phyloP scores from a whole-genome alignment of 1,140 invertebrate species.

The Trachymyrmex septentrionalis region DNA sequence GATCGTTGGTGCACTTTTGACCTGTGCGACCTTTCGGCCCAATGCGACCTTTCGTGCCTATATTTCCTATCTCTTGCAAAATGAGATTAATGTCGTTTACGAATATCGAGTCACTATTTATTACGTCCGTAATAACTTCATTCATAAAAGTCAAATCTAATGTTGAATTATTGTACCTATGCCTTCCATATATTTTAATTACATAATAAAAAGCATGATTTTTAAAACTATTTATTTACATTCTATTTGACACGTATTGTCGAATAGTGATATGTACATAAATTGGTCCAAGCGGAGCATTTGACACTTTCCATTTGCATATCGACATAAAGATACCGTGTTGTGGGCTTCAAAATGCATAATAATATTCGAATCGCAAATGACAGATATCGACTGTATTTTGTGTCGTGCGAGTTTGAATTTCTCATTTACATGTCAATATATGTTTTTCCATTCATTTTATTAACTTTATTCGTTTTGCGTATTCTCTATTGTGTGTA shows the following conservation, averaged over 20 bases:
- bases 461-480: constrained; percentile 36
- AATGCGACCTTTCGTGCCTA: constrained; percentile 34
- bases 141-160: not conserved
- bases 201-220: not conserved
- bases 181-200: not conserved
- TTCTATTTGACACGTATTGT: constrained; percentile 2
- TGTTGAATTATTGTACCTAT: not conserved
- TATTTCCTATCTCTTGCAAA: constrained; percentile 24
- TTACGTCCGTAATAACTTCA: not conserved
- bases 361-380: constrained; percentile 40
- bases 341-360: constrained; percentile 3
- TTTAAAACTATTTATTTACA: not conserved
- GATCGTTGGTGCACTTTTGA: constrained; percentile 44
- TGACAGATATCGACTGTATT: constrained; percentile 22
- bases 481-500: not conserved
- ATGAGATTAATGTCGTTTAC: constrained; percentile 45
- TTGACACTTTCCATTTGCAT: constrained; percentile 42
- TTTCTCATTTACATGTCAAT: constrained; percentile 31
- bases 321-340: constrained; percentile 28
- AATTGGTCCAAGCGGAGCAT: not conserved
- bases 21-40: constrained; percentile 40
- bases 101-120: constrained; percentile 26
- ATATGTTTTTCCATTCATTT: constrained; percentile 8
- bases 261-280: not conserved
- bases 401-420: not conserved